Evolutionary conservation across 2,888 invertebrate species (phyloP).

Genomic region (Noctua janthina): DNA sequence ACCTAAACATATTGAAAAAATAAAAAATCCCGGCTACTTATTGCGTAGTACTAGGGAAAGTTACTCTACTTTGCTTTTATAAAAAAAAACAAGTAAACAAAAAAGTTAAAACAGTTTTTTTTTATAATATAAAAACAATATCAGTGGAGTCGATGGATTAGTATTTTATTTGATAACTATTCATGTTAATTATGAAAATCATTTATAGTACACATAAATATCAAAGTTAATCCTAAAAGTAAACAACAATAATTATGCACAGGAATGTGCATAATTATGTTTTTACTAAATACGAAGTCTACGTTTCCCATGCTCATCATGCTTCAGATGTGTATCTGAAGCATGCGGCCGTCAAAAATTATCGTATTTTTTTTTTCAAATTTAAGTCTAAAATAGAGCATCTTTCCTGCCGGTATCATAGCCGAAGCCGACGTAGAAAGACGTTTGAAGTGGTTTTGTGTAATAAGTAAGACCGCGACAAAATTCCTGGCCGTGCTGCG

Average conservation of each 20-base stretch:
- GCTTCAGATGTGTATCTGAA: too few species aligned
- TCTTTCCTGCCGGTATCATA: slow-evolving; percentile 70
- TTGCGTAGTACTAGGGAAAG: slow-evolving; percentile 67
- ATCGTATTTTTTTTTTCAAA: background rate
- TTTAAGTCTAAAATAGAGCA: slow-evolving; percentile 75
- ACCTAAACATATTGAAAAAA: slow-evolving; percentile 90
- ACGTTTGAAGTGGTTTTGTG: slow-evolving; percentile 88
- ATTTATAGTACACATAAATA: background rate
- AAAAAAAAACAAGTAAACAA: background rate
- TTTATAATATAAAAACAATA: background rate
- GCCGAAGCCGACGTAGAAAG: slow-evolving; percentile 77
- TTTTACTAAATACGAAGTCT: background rate
- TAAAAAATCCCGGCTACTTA: slow-evolving; percentile 89
- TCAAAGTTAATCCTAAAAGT: background rate
- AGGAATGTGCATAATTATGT: background rate
- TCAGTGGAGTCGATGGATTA: background rate
- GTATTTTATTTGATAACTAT: background rate
- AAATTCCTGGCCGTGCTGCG: slow-evolving; percentile 79
- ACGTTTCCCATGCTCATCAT: background rate
- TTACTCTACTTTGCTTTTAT: slow-evolving; percentile 75
- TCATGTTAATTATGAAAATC: background rate
- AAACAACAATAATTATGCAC: background rate
- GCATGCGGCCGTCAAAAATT: background rate
- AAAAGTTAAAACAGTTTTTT: background rate
- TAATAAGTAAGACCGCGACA: slow-evolving; percentile 88